Percentiles rank a stretch among this genome's conserved stretches.
phyloP scores from a whole-genome alignment of 1,140 invertebrate species.

The Cyclargus thomasi region DNA sequence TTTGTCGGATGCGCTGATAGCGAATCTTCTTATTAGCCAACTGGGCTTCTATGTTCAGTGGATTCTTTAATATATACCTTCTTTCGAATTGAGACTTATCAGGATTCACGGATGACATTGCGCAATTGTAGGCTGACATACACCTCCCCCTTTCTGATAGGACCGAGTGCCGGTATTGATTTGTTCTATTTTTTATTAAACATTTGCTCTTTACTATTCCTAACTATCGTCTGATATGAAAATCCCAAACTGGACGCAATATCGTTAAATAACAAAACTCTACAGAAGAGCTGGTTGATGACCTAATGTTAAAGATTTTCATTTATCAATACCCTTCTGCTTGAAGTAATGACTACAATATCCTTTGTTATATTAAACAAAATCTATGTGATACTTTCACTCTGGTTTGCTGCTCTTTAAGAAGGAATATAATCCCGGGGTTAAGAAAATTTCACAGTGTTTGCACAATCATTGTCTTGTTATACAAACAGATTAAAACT shows the following conservation, averaged over 20 bases:
- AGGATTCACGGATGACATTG: slow-evolving; percentile 54
- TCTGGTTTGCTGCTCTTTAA: too few species aligned
- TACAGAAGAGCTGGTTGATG: too few species aligned
- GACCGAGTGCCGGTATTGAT: slow-evolving; percentile 66
- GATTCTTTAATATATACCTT: slow-evolving; percentile 22
- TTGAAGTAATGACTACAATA: too few species aligned
- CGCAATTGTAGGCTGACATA: slow-evolving; percentile 64
- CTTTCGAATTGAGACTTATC: slow-evolving; percentile 23
- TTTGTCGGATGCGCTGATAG: slow-evolving; percentile 54
- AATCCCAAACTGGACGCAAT: background rate
- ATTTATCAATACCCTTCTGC: too few species aligned
- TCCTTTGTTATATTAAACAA: too few species aligned
- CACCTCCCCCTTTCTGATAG: slow-evolving; percentile 58
- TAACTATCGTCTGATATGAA: background rate
- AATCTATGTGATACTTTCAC: too few species aligned
- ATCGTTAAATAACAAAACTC: background rate
- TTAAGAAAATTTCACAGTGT: too few species aligned
- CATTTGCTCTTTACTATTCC: slow-evolving; percentile 35
- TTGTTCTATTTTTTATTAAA: slow-evolving; percentile 63
- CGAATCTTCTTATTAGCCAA: slow-evolving; percentile 32
- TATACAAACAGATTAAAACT: too few species aligned
- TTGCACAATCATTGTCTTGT: too few species aligned
- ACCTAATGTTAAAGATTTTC: too few species aligned
- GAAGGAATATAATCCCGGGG: too few species aligned
- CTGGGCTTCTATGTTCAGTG: slow-evolving; percentile 29